Evolutionary conservation across 2,113 vertebrate species (phyloP).

Genomic region (Cnemophilus loriae): DNA sequence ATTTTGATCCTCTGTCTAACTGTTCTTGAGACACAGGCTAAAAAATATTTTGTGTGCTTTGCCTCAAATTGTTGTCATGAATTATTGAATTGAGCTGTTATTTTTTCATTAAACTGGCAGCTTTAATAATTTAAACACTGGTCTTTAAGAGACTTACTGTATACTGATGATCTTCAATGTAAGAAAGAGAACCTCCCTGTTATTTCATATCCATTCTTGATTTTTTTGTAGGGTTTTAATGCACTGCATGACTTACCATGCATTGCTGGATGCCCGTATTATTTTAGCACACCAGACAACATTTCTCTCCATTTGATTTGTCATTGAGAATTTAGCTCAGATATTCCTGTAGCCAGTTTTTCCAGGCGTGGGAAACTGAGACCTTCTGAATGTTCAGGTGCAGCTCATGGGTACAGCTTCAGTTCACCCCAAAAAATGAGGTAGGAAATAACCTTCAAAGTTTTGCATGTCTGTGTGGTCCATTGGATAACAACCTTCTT

Average conservation of each 20-base stretch:
- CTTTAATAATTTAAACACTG: conserved; percentile 43
- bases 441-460: not conserved
- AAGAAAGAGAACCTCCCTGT: not conserved
- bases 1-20: not conserved
- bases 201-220: not conserved
- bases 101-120: conserved; percentile 22
- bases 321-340: not conserved
- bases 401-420: not conserved
- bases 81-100: conserved; percentile 44
- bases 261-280: not conserved
- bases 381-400: not conserved
- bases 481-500: not conserved
- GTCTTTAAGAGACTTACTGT: conserved; percentile 18
- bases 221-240: not conserved
- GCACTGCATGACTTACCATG: not conserved
- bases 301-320: not conserved
- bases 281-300: not conserved
- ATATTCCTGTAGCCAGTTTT: not conserved
- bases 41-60: conserved; percentile 51
- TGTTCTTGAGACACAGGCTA: not conserved
- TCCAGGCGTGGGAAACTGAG: not conserved
- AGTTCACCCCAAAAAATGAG: not conserved
- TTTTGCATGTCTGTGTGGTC: not conserved
- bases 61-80: conserved; percentile 26
- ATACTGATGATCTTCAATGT: not conserved